phyloP scores from a whole-genome alignment of 2,113 vertebrate species.

The Thunnus thynnus region DNA sequence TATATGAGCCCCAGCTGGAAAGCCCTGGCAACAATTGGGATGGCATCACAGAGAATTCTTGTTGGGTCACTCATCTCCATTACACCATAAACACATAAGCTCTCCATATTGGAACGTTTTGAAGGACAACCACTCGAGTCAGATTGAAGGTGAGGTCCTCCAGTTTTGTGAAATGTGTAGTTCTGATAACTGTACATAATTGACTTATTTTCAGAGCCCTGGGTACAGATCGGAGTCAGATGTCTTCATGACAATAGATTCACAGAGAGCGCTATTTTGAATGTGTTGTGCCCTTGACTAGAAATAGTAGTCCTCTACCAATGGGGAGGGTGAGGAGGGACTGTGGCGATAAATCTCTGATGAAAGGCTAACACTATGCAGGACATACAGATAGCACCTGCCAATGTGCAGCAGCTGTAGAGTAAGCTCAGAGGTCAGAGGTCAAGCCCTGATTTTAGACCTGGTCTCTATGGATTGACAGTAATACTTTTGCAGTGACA shows the following conservation, averaged over 20 bases:
- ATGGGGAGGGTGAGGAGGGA: slow-evolving; percentile 6
- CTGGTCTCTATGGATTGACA: background rate
- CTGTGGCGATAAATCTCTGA: slow-evolving; percentile 50
- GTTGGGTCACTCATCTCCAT: slow-evolving; percentile 46
- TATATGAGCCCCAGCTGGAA: slow-evolving; percentile 1
- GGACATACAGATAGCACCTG: slow-evolving; percentile 45
- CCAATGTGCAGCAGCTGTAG: slow-evolving; percentile 42
- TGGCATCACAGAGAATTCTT: slow-evolving; percentile 17
- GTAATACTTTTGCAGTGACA: slow-evolving; percentile 1
- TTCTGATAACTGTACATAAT: background rate
- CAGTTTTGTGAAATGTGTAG: background rate
- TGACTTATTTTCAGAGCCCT: background rate
- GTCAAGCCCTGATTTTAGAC: slow-evolving; percentile 25
- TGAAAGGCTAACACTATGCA: slow-evolving; percentile 33
- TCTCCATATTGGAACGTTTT: slow-evolving; percentile 1
- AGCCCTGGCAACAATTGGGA: background rate
- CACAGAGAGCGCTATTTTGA: slow-evolving; percentile 57
- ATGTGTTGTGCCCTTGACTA: slow-evolving; percentile 67
- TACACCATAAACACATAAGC: slow-evolving; percentile 32
- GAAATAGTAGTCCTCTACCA: slow-evolving; percentile 60
- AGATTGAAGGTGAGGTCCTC: background rate
- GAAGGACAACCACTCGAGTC: background rate
- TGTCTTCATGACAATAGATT: slow-evolving; percentile 54
- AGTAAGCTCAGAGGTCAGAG: slow-evolving; percentile 20
- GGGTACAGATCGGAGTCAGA: background rate